These are phyloP conservation scores for Merluccius polli DNA, from an alignment of 2,797 vertebrate genomes.

Conservation along the genomic window DNA sequence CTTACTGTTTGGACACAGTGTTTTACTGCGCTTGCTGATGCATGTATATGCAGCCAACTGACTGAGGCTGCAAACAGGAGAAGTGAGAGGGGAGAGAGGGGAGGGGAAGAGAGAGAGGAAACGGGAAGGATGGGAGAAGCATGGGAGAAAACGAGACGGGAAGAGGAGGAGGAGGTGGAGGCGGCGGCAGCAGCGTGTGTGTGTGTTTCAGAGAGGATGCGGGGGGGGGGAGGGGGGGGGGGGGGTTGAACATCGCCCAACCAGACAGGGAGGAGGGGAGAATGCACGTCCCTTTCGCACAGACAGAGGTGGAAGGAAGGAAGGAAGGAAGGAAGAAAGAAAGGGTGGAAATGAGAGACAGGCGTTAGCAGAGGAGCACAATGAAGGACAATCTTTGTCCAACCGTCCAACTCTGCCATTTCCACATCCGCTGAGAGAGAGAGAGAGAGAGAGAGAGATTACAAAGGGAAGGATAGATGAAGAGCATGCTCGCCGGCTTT, in stretches of 20 bases:
- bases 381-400: conserved; percentile 70
- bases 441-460: conserved; percentile 27
- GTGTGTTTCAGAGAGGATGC: background rate
- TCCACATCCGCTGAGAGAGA: conserved; percentile 58
- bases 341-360: conserved; percentile 58
- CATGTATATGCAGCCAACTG: conserved; percentile 56
- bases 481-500: conserved; percentile 55
- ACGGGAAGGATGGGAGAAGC: conserved; percentile 24
- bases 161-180: background rate
- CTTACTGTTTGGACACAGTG: conserved; percentile 52
- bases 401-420: conserved; percentile 56
- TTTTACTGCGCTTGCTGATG: conserved; percentile 58
- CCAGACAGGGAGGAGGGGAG: conserved; percentile 66
- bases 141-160: background rate
- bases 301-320: conserved; percentile 68
- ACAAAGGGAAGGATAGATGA: conserved; percentile 58
- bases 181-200: background rate
- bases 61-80: conserved; percentile 63
- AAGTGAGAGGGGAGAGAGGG: conserved; percentile 47
- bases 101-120: conserved; percentile 34
- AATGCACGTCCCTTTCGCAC: conserved; percentile 58
- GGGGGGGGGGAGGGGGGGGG: conserved; percentile 43
- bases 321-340: conserved; percentile 50
- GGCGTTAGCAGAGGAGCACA: conserved; percentile 68
- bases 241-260: conserved; percentile 64